phyloP scores from a whole-genome alignment of 2,888 invertebrate species.

The Drosophila barbarae region DNA sequence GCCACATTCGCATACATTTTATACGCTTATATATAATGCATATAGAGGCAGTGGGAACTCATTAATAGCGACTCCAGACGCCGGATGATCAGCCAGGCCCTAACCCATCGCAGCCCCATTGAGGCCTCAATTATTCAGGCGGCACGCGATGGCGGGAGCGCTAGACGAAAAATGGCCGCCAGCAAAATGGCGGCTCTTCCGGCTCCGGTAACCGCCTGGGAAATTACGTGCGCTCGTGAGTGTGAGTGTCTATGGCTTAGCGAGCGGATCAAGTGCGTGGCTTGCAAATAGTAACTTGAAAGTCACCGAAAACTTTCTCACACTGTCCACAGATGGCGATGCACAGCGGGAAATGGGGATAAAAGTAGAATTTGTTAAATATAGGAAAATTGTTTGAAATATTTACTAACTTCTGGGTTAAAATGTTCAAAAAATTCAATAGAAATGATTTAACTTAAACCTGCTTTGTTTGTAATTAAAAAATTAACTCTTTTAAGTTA shows the following conservation, averaged over 20 bases:
- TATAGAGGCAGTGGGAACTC: constrained; percentile 62
- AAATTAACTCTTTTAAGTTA: too few species aligned
- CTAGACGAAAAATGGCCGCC: constrained; percentile 62
- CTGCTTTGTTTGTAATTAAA: too few species aligned
- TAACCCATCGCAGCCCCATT: constrained; percentile 50
- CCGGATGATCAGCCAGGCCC: constrained; percentile 14
- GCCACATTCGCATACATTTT: constrained; percentile 31
- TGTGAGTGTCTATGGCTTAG: not conserved
- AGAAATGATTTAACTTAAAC: too few species aligned
- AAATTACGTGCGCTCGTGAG: constrained; percentile 50
- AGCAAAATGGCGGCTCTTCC: constrained; percentile 51
- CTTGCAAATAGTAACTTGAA: constrained; percentile 13
- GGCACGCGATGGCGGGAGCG: constrained; percentile 52
- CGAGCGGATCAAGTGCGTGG: constrained; percentile 22
- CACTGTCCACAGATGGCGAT: constrained; percentile 8
- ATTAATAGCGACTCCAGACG: constrained; percentile 54
- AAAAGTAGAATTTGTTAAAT: too few species aligned
- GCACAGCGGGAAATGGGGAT: not conserved
- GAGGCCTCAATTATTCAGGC: constrained; percentile 62
- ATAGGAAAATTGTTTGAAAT: too few species aligned
- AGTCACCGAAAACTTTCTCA: constrained; percentile 20
- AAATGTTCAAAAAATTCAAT: too few species aligned
- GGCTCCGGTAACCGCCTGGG: constrained; percentile 52
- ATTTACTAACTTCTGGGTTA: too few species aligned
- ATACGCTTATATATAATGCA: constrained; percentile 52